These are phyloP conservation scores for Alethe diademata DNA, from an alignment of 2,113 vertebrate genomes.

Conservation along the genomic window DNA sequence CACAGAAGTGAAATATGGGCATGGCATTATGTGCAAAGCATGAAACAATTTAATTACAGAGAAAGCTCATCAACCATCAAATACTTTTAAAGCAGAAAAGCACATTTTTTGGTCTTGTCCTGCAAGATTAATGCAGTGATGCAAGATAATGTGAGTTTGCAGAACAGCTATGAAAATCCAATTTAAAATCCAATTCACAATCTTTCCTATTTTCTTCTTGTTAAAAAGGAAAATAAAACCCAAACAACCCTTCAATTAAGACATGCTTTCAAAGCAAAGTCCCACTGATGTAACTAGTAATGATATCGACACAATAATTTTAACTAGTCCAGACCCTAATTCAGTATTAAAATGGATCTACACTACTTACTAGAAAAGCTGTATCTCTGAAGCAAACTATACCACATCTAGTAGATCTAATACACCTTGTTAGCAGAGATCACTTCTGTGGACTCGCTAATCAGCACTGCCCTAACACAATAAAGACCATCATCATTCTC, in stretches of 20 bases:
- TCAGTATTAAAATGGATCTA: neutral
- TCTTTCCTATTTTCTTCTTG: neutral
- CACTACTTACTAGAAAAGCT: neutral
- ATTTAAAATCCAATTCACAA: neutral
- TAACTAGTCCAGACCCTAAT: neutral
- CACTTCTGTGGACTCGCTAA: neutral
- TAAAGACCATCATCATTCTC: neutral
- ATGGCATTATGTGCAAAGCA: neutral
- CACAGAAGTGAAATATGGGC: neutral
- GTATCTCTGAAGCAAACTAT: neutral
- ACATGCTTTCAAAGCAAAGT: neutral
- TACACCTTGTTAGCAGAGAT: neutral
- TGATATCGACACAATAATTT: neutral
- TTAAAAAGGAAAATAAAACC: neutral
- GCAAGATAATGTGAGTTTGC: neutral
- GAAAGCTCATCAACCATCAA: neutral
- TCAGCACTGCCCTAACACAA: neutral
- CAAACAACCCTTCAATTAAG: neutral
- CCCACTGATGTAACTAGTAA: neutral
- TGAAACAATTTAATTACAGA: neutral
- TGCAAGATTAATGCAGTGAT: neutral
- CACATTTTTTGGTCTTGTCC: neutral
- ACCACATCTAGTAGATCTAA: neutral
- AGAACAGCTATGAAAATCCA: neutral
- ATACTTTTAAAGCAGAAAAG: neutral